phyloP scores from a whole-genome alignment of 2,797 vertebrate species.

The Acanthopagrus latus region DNA sequence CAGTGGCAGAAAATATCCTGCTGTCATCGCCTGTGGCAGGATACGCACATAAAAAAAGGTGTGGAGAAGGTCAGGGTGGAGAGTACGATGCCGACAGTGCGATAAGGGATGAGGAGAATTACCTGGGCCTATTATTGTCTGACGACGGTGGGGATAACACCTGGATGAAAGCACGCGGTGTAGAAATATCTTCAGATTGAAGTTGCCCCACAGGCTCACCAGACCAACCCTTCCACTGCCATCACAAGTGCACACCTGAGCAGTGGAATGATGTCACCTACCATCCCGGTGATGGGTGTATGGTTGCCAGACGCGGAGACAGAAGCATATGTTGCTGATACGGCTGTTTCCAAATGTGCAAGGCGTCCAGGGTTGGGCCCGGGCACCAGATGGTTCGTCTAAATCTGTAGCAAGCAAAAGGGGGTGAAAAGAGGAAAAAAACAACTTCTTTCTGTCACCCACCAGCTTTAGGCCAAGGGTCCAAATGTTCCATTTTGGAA shows the following conservation, averaged over 20 bases:
- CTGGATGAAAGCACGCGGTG: conserved; percentile 18
- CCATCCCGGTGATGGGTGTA: conserved; percentile 61
- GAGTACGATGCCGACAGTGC: background rate
- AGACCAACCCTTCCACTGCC: conserved; percentile 22
- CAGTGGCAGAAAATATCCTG: conserved; percentile 4
- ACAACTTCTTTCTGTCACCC: conserved; percentile 56
- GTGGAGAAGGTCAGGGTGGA: conserved; percentile 4
- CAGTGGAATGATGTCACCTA: conserved; percentile 71
- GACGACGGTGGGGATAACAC: conserved; percentile 12
- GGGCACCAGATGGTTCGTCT: conserved; percentile 81
- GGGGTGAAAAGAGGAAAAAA: conserved; percentile 47
- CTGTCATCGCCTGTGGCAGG: background rate
- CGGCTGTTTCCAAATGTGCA: conserved; percentile 76
- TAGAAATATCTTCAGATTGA: conserved; percentile 36
- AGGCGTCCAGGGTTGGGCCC: conserved; percentile 67
- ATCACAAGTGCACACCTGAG: conserved; percentile 68
- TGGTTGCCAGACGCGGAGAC: conserved; percentile 74
- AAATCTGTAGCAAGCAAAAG: conserved; percentile 63
- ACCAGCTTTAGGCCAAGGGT: conserved; percentile 59
- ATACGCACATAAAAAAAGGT: conserved; percentile 3
- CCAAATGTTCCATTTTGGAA: conserved; percentile 71
- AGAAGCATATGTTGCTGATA: conserved; percentile 81
- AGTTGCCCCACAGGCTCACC: conserved; percentile 31
- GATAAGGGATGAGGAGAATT: conserved; percentile 16
- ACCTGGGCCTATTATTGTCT: conserved; percentile 6